Conservation (phyloP, 2,113 vertebrate species). For the Leiothrix lutea region DNA sequence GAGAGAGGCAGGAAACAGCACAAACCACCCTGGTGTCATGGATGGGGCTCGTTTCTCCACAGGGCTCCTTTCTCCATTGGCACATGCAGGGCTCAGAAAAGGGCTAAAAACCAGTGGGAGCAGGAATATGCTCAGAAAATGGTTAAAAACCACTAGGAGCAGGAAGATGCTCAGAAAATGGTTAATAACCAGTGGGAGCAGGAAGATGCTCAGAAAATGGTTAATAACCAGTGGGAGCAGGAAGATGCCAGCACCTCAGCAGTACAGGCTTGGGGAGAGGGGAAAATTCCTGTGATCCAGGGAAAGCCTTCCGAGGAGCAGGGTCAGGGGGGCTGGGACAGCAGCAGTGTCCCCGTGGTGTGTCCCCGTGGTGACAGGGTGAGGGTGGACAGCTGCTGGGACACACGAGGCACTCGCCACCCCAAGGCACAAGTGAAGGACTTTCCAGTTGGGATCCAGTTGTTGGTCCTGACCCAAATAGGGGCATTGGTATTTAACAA, state of each 20-base stretch:
- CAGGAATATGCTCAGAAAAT: too few species aligned
- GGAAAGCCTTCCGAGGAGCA: not conserved
- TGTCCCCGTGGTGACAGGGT: not conserved
- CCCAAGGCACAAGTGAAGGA: not conserved
- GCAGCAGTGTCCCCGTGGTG: not conserved
- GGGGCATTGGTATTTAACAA: constrained; percentile 49
- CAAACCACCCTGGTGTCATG: fast-evolving
- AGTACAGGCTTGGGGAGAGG: not conserved
- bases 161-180: not conserved
- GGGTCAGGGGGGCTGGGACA: not conserved
- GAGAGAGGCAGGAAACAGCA: not conserved
- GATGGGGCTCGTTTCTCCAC: not conserved
- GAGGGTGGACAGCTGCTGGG: not conserved
- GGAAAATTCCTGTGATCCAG: not conserved
- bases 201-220: not conserved
- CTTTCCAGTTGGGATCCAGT: constrained; percentile 17
- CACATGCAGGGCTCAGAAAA: not conserved
- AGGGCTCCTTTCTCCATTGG: not conserved
- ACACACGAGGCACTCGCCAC: not conserved
- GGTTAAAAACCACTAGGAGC: not conserved
- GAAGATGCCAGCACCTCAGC: not conserved
- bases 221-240: not conserved
- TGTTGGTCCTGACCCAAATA: constrained; percentile 60
- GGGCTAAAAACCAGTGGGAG: not conserved
- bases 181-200: not conserved